Evolutionary conservation across 1,140 invertebrate species (phyloP), one percentile per base, ranked within the genome.

Genomic region (Planococcus citri): DNA sequence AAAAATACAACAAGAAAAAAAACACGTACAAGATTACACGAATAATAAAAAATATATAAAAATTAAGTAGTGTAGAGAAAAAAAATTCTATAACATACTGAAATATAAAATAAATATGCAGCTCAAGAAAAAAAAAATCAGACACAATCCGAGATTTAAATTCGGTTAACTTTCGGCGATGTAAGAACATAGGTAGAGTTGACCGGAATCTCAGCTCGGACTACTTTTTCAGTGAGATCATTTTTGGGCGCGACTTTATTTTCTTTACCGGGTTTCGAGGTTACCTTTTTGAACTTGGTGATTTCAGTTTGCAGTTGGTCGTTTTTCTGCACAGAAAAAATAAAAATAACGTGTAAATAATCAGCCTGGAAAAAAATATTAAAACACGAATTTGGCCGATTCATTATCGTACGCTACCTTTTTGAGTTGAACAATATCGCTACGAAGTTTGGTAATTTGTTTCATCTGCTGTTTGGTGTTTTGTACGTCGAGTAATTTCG

Each of bases 91-190:
- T 33, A 33, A 33, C 29, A 12, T 33, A 33, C 12, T 33, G 29
- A 33, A 33, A 33, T 33, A 33, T 33, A 33, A 33, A 33, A 3
- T 6, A 33, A 33, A 6, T 33, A 33, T 33, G 29, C 3, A 33
- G 12, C 12, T 3, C 12, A 33, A 33, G 29, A 6, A 33, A 12
- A 33, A 12, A 33, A 33, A 33, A 33, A 6, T 33, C 12, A 12
- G 3, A 33, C 12, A 6, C 4, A 33, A 33, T 33, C 12, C 29
- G 29, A 3, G 60, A 25, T 24, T 64, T 25, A 64, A 64, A 64
- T 64, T 25, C 60, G 60, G 60, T 64, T 64, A 64, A 64, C 60
- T 64, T 64, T 64, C 2, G 60, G 60, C 2, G 60, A 64, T 9
- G 60, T 64, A 6, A 64, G 4, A 27, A 64, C 60, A 25, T 64